Evolutionary conservation across 2,888 invertebrate genomes (phyloP), one percentile per base, ranked within the genome.

Genomic region (Acronicta alni): DNA sequence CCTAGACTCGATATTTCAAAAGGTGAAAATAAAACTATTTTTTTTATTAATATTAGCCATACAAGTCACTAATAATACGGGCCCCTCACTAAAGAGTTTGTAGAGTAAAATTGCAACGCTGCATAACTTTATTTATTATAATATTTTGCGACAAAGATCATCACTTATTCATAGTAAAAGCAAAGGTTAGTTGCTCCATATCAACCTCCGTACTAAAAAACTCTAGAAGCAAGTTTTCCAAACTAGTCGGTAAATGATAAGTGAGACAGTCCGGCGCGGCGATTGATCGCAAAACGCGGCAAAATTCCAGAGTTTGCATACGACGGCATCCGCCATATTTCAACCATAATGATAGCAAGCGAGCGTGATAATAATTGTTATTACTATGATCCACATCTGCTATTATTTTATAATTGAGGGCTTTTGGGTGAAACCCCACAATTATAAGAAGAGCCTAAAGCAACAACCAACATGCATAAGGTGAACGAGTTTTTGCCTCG

Each of bases 401-500:
- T 93, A 94, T 94, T 94, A 94, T 93, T 93, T 94, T 93, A 94
- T 94, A 94, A 94, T 94, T 94, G 92, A 92, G 87, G 92, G 91
- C 86, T 93, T 93, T 94, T 91, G 92, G 91, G 91, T 90, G 91
- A 92, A 93, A 94, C 92, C 93, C 92, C 85, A 85, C 93, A 94
- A 94, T 94, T 94, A 94, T 94, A 89, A 92, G 86, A 85, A 89
- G 89, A 90, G 94, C 93, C 94, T 89, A 86, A 82, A 93, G 94
- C 92, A 83, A 85, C 83, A 81, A 81, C 83, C 82, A 87, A 89
- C 92, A 89, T 91, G 92, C 92, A 93, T 89, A 87, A 86, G 84
- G 83, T 89, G 86, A 85, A 80, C 85, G 82, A 81, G 88, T 91
- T 91, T 91, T 92, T 91, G 87, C 88, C 81, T 77, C 85, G 81